Conservation (phyloP, 1,140 invertebrate genomes). For the Sitobion miscanthi region DNA sequence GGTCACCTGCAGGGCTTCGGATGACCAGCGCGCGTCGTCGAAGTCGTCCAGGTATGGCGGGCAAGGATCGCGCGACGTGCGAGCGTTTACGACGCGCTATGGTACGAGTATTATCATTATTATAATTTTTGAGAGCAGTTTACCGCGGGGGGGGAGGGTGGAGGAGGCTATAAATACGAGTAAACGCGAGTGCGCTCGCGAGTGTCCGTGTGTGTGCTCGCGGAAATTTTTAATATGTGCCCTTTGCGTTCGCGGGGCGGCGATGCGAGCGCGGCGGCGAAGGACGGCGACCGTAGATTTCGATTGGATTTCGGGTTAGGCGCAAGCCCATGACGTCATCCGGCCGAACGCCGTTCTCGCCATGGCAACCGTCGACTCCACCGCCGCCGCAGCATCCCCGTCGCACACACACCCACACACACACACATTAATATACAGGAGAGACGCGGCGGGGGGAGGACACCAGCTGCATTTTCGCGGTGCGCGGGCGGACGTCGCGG, state of each 20-base stretch:
- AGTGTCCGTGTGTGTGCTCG: too few relatives aligned
- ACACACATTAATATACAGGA: neutral
- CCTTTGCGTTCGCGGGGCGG: neutral
- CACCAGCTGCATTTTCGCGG: constrained; percentile 29
- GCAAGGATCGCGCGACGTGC: too few relatives aligned
- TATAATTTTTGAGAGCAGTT: neutral
- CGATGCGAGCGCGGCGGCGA: neutral
- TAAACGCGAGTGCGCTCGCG: neutral
- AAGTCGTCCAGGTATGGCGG: too few relatives aligned
- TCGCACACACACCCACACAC: too few relatives aligned
- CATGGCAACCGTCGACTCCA: constrained; percentile 11
- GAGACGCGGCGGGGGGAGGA: neutral
- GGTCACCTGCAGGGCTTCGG: too few relatives aligned
- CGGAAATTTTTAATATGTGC: neutral
- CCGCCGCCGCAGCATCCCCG: neutral
- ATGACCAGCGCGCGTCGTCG: too few relatives aligned
- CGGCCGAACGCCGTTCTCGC: neutral
- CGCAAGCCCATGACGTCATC: constrained; percentile 31
- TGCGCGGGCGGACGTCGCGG: too few relatives aligned
- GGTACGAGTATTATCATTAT: too few relatives aligned
- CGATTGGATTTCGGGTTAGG: constrained; percentile 34
- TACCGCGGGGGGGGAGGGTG: too few relatives aligned
- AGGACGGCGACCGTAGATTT: constrained; percentile 4
- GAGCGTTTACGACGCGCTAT: too few relatives aligned
- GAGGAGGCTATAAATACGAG: neutral